phyloP scores from a whole-genome alignment of 2,113 vertebrate genomes.

The Heterocephalus glaber region DNA sequence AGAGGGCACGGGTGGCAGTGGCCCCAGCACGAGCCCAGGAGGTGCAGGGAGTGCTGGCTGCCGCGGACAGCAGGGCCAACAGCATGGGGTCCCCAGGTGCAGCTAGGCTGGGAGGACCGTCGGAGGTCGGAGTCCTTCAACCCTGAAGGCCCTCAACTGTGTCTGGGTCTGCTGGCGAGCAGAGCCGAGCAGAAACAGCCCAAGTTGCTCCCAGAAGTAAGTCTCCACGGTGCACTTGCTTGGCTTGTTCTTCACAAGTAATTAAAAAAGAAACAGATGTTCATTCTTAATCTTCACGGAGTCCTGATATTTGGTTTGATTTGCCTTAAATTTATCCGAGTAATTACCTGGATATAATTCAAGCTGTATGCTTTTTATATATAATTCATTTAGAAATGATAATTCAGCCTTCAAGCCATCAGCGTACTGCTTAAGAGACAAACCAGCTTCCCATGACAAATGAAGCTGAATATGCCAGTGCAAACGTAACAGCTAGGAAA shows the following conservation, averaged over 20 bases:
- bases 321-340: conserved; percentile 4
- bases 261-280: background rate
- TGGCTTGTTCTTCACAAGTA: background rate
- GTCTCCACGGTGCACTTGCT: background rate
- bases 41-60: background rate
- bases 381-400: background rate
- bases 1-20: background rate
- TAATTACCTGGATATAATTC: background rate
- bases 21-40: background rate
- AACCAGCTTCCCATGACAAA: background rate
- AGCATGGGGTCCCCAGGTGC: background rate
- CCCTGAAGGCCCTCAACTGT: background rate
- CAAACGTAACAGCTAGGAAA: background rate
- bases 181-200: background rate
- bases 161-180: background rate
- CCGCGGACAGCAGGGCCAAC: background rate
- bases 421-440: background rate
- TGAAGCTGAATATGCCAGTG: background rate
- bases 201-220: background rate
- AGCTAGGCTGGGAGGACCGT: too few relatives aligned
- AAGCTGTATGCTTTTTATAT: background rate
- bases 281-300: conserved; percentile 37
- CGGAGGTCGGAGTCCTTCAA: background rate
- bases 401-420: background rate
- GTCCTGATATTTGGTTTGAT: conserved; percentile 40